These are phyloP conservation scores for Ichneumoninae sp. DNA, from an alignment of 2,888 invertebrate genomes.

Conservation along the genomic window DNA sequence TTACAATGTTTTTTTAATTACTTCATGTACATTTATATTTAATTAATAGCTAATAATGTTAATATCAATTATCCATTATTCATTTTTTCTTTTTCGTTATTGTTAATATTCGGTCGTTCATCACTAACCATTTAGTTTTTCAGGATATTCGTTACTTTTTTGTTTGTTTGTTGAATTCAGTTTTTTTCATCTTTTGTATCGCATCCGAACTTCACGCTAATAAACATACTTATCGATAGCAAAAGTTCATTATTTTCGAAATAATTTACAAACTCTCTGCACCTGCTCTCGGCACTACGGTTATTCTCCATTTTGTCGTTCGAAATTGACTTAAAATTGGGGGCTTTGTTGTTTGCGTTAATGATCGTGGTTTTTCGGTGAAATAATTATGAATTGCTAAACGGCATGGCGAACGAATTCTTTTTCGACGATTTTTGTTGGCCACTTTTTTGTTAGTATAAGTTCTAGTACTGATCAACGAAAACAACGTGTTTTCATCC, in stretches of 20 bases:
- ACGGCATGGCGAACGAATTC: background rate
- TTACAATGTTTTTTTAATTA: conserved; percentile 69
- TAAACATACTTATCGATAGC: conserved; percentile 75
- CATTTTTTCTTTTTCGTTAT: conserved; percentile 61
- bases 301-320: conserved; percentile 4
- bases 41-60: conserved; percentile 62
- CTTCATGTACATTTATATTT: conserved; percentile 66
- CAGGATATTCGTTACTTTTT: conserved; percentile 44
- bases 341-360: background rate
- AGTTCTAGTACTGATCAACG: background rate
- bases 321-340: conserved; percentile 4
- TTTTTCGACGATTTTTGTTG: background rate
- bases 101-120: conserved; percentile 74
- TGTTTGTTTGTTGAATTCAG: conserved; percentile 15
- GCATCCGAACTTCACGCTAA: conserved; percentile 61
- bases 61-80: conserved; percentile 41
- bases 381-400: conserved; percentile 1
- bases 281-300: conserved; percentile 20
- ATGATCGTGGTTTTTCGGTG: background rate
- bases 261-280: conserved; percentile 72
- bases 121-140: conserved; percentile 68
- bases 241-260: conserved; percentile 72
- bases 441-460: background rate
- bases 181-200: conserved; percentile 14
- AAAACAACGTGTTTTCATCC: background rate